Base-by-base conservation (phyloP, 2,888 invertebrate genomes). In the Spodoptera picta region DNA sequence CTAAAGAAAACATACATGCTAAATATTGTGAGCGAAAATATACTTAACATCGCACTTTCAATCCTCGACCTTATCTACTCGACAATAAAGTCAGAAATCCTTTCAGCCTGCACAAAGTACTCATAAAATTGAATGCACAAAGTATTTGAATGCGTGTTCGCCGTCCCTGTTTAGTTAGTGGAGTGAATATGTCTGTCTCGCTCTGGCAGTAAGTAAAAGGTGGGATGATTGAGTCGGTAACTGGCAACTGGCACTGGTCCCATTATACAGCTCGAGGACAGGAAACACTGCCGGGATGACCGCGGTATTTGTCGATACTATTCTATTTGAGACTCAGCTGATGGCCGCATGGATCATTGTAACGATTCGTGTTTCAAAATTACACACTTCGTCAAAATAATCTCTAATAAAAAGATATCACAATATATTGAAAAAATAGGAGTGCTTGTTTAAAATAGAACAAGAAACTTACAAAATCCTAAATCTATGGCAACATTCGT, bases 1-100 rank as follows among this genome's bases (percentile, higher is more conserved):
- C 93, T 90, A 93, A 92, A 93, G 94, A 92, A 93, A 93, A 93
- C 94, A 93, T 94, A 94, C 93, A 92, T 90, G 93, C 90, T 91
- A 90, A 93, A 93, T 92, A 91, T 92, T 92, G 87, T 83, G 84
- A 84, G 71, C 79, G 81, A 85, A 90, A 84, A 83, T 79, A 81
- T 63, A 79, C 73, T 73, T 79, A 69, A 51, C 19, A 0, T 1
- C 10, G 6, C 5, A 58, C 45, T 24, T 44, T 1, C 45, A 0
- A 87, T 83, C 80, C 12, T 51, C 60, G 60, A 85, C 85, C 69
- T 59, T 88, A 82, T 0, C 0, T 0, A 0, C 0, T 0, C 0
- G 0, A 1, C 0, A 0, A 0, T 6, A 43, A 0, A 0, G 0
- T 0, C 59, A 60, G 85, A 65, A 73, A 65, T 75, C 43, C 4